Evolutionary conservation across 2,888 invertebrate genomes (phyloP).

Genomic region (Ferdinandea cuprea): DNA sequence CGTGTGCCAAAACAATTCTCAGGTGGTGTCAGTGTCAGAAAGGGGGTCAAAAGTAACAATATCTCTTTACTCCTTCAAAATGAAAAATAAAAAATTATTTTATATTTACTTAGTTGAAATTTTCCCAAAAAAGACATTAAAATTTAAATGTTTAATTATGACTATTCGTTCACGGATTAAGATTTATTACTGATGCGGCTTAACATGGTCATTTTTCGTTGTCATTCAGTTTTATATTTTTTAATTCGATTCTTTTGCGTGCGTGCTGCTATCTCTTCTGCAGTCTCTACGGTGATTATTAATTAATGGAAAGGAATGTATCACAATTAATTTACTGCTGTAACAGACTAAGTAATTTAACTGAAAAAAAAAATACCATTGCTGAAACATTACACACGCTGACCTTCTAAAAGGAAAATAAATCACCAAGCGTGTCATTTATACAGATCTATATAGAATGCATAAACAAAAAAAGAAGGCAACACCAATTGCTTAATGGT

Average conservation of each 20-base stretch:
- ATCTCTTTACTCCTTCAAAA: too few relatives aligned
- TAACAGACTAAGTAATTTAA: background rate
- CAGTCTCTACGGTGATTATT: background rate
- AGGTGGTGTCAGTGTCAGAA: too few relatives aligned
- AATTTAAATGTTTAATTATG: background rate
- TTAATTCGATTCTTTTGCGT: background rate
- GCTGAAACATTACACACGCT: background rate
- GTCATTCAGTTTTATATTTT: slow-evolving; percentile 4
- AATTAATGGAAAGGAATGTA: slow-evolving; percentile 27
- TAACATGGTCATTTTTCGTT: background rate
- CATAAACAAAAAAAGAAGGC: too few relatives aligned
- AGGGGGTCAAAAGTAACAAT: too few relatives aligned
- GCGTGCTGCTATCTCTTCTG: background rate
- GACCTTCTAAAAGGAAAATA: slow-evolving; percentile 3
- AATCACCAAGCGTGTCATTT: slow-evolving; percentile 1
- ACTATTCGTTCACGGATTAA: background rate
- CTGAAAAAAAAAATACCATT: background rate
- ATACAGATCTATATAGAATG: too few relatives aligned
- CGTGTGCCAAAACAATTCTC: too few relatives aligned
- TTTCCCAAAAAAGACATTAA: background rate
- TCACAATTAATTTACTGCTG: slow-evolving; percentile 14
- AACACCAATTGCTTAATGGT: slow-evolving; percentile 8
- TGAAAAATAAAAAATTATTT: too few relatives aligned
- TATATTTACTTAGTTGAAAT: background rate
- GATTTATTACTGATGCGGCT: background rate